Base-by-base conservation (phyloP, 2,888 invertebrate genomes). In the Galeruca laticollis region DNA sequence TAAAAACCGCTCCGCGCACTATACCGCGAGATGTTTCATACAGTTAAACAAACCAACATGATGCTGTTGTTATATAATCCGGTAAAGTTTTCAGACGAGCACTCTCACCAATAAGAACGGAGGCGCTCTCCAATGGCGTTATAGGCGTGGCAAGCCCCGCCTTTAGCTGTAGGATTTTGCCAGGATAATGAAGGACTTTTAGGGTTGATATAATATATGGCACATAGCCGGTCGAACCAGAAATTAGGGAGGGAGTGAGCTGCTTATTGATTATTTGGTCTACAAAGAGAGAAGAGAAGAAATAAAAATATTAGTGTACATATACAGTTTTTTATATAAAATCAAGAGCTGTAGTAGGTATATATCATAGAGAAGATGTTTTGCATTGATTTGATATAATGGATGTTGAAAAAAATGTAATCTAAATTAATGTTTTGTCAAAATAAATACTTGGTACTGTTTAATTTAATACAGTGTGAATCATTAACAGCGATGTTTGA, bases 111-210 rank as follows among this genome's bases (percentile, higher is more conserved):
- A 47, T 47, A 47, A 47, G 47, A 47, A 18, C 9, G 9, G 47
- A 18, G 6, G 9, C 15, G 15, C 18, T 47, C 9, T 47, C 47
- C 8, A n/a, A 47, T 47, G 47, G 47, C 47, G 47, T 15, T 15
- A 18, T 47, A 47, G 47, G 47, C 47, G 47, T 18, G 47, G 47
- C n/a, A 18, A 18, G 18, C 47, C 15, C 47, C 47, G 47, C 47
- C 47, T 47, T 15, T 9, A 18, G 0, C 18, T 2, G 18, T 6
- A 18, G 47, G 47, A 47, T 47, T 47, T 18, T 18, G 9, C 18
- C 10, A 47, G 47, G 47, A 47, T 47, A 47, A 47, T 47, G 15
- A 47, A 47, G 47, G 47, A 47, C 47, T 47, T 18, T 47, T 47
- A 47, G 47, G 47, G 47, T 47, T 18, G 10, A 47, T 47, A 9